Percentiles rank a stretch among this genome's conserved stretches.
These are phyloP conservation scores for Rhagologus leucostigma DNA, from an alignment of 2,113 vertebrate species.

Conservation along the genomic window DNA sequence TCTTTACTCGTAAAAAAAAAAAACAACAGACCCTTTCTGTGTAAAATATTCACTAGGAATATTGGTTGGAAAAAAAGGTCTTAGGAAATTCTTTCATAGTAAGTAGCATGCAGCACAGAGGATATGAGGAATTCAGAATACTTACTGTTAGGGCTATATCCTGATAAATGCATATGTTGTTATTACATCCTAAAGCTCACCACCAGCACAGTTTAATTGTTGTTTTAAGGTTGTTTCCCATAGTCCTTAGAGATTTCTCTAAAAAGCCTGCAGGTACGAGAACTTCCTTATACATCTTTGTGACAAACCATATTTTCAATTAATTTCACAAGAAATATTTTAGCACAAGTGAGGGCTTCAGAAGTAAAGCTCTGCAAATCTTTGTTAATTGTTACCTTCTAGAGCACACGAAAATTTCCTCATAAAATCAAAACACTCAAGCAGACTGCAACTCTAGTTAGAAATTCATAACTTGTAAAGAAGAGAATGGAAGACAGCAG, in stretches of 20 bases:
- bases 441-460: neutral
- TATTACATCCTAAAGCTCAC: neutral
- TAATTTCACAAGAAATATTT: neutral
- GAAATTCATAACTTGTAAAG: neutral
- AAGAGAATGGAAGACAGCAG: neutral
- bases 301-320: neutral
- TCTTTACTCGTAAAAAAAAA: neutral
- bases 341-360: neutral
- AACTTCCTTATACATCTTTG: neutral
- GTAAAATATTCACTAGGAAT: neutral
- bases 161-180: fast-evolving
- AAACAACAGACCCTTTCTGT: neutral
- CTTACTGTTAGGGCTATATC: neutral
- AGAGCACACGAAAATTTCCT: neutral
- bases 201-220: neutral
- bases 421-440: neutral
- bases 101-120: neutral
- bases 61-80: neutral
- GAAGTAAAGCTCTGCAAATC: neutral
- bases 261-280: neutral
- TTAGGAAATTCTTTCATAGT: neutral
- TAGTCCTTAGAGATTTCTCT: neutral
- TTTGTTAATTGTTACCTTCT: neutral
- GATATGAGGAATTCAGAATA: neutral
- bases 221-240: neutral